A percentile compares a stretch with the other conserved stretches of the same genome.
Evolutionary conservation across 2,797 vertebrate genomes (phyloP).

Genomic region (Parotocinclus haroldoi): DNA sequence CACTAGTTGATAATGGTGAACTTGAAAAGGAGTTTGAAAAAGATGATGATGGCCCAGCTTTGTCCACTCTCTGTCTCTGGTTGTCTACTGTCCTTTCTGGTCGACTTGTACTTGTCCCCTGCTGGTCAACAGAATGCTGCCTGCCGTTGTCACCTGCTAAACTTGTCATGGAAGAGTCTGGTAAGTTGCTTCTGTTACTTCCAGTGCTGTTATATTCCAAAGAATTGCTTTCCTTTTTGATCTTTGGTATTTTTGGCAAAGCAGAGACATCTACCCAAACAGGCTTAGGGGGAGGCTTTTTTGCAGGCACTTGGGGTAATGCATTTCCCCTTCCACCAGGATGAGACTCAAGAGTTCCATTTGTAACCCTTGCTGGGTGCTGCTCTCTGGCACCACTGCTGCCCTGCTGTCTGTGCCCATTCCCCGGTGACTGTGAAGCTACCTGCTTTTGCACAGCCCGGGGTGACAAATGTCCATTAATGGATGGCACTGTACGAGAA

Average conservation of each 20-base stretch:
- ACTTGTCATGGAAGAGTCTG: slow-evolving; percentile 75
- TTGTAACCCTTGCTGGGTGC: background rate
- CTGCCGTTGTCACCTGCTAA: slow-evolving; percentile 79
- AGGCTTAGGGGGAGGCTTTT: slow-evolving; percentile 67
- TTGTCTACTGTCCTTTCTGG: slow-evolving; percentile 59
- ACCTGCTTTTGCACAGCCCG: background rate
- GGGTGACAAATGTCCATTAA: slow-evolving; percentile 1
- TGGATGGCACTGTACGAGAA: slow-evolving; percentile 13
- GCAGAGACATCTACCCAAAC: slow-evolving; percentile 80
- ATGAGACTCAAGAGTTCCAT: slow-evolving; percentile 35
- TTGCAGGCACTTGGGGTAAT: slow-evolving; percentile 20
- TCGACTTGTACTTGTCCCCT: slow-evolving; percentile 35
- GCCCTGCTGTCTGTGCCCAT: slow-evolving; percentile 35
- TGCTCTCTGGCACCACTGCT: slow-evolving; percentile 35
- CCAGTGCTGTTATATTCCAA: slow-evolving; percentile 26
- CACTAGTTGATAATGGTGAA: slow-evolving; percentile 33
- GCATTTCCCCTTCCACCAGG: slow-evolving; percentile 19
- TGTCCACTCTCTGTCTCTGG: slow-evolving; percentile 48
- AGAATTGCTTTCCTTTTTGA: slow-evolving; percentile 71
- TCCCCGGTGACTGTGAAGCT: slow-evolving; percentile 30
- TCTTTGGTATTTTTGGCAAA: slow-evolving; percentile 94
- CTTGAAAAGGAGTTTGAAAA: slow-evolving; percentile 50
- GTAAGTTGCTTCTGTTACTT: slow-evolving; percentile 58
- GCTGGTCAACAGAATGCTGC: slow-evolving; percentile 65
- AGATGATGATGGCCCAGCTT: slow-evolving; percentile 45